A percentile compares a stretch with the other conserved stretches of the same genome.
phyloP scores from a whole-genome alignment of 2,797 vertebrate genomes.

The Clarias pachynema region DNA sequence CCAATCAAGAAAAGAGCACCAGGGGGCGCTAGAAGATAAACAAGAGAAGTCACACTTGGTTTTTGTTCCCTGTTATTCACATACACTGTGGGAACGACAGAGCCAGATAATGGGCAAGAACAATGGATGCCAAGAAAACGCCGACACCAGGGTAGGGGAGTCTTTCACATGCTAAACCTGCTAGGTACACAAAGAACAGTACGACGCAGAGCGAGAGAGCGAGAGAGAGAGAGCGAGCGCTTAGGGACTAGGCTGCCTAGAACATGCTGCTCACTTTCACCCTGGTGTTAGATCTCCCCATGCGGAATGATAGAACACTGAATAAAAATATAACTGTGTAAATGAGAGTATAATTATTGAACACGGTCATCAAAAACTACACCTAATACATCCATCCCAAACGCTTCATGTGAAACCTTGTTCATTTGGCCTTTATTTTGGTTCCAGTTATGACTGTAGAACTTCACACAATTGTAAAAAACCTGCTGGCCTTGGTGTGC shows the following conservation, averaged over 20 bases:
- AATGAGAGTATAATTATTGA: not conserved
- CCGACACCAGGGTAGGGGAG: conserved; percentile 36
- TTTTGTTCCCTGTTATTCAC: conserved; percentile 56
- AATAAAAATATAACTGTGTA: not conserved
- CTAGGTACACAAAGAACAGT: conserved; percentile 47
- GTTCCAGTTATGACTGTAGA: not conserved
- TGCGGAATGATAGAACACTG: not conserved
- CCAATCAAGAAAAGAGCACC: conserved; percentile 40
- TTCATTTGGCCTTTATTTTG: no score
- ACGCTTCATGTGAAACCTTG: not conserved
- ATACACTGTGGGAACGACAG: conserved; percentile 31
- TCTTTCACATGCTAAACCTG: conserved; percentile 58
- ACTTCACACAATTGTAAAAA: not conserved
- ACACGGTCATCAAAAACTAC: not conserved
- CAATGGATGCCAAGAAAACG: conserved; percentile 53
- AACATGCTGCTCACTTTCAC: conserved; percentile 26
- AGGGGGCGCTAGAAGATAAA: conserved; percentile 53
- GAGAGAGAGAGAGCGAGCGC: conserved; percentile 26
- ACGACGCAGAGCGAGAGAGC: conserved; percentile 18
- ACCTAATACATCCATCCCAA: not conserved
- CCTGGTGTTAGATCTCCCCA: not conserved
- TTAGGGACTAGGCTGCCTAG: conserved; percentile 2
- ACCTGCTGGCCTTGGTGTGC: not conserved
- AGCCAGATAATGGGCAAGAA: conserved; percentile 56
- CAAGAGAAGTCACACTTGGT: conserved; percentile 52